Conservation (phyloP, 2,113 vertebrate genomes). For the Calonectris borealis region DNA sequence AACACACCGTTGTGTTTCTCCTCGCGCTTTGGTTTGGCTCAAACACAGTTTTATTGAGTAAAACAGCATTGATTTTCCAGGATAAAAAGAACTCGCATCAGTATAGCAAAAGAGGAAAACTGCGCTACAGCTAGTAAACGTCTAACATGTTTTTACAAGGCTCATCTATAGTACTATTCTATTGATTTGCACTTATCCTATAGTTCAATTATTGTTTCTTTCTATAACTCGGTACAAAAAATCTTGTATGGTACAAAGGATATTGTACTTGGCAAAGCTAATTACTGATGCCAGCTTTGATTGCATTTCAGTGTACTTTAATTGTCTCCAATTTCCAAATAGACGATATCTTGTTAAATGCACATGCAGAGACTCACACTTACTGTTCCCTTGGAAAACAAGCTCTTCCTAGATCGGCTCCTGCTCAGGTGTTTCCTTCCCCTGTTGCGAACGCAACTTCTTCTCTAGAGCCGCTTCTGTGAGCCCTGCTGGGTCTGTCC, state of each 20-base stretch:
- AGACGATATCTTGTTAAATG: neutral
- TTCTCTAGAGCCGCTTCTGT: neutral
- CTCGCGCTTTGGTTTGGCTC: neutral
- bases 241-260: neutral
- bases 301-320: neutral
- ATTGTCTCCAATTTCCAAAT: neutral
- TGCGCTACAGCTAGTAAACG: neutral
- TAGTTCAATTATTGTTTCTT: neutral
- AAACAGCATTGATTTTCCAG: neutral
- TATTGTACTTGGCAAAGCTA: neutral
- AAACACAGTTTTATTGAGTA: neutral
- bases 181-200: neutral
- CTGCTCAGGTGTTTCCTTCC: neutral
- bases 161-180: neutral
- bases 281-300: neutral
- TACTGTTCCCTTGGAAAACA: constrained; percentile 7
- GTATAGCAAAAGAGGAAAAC: neutral
- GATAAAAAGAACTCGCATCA: neutral
- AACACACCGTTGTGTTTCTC: neutral
- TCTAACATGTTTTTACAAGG: neutral
- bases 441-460: neutral
- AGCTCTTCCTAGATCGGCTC: neutral
- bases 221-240: neutral
- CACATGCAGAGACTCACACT: neutral
- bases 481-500: neutral